These are phyloP conservation scores for Chirona hameri DNA, from an alignment of 2,888 invertebrate species.

Conservation along the genomic window DNA sequence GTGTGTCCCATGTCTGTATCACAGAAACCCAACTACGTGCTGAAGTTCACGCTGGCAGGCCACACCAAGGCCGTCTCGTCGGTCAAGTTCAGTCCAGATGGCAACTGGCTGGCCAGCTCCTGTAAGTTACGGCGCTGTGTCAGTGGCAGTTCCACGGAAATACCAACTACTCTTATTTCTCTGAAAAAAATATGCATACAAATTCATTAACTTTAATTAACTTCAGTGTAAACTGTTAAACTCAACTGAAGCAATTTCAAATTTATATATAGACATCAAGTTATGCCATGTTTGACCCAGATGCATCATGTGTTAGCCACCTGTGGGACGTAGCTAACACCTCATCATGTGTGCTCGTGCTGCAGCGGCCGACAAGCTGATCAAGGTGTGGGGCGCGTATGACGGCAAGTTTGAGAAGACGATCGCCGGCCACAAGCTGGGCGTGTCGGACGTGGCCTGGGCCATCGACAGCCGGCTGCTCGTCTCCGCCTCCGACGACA, in stretches of 20 bases:
- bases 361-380: slow-evolving; percentile 93
- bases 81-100: slow-evolving; percentile 98
- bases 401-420: slow-evolving; percentile 99
- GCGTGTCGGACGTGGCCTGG: slow-evolving; percentile 99
- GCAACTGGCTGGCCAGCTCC: slow-evolving; percentile 97
- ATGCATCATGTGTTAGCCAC: no score
- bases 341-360: neutral
- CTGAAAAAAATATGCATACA: no score
- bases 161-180: no score
- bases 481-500: slow-evolving; percentile 94
- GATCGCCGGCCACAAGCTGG: slow-evolving; percentile 95
- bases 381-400: slow-evolving; percentile 94
- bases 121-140: slow-evolving; percentile 59
- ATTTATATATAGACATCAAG: no score
- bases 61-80: slow-evolving; percentile 99
- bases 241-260: no score
- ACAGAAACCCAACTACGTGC: slow-evolving; percentile 92
- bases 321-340: no score
- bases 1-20: neutral
- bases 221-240: no score
- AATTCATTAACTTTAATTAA: no score
- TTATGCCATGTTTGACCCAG: no score
- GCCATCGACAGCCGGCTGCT: slow-evolving; percentile 91
- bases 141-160: no score
- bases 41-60: slow-evolving; percentile 95